Percentiles rank a stretch among this genome's conserved stretches.
phyloP scores from a whole-genome alignment of 2,113 vertebrate genomes.

The Cisticola juncidis region DNA sequence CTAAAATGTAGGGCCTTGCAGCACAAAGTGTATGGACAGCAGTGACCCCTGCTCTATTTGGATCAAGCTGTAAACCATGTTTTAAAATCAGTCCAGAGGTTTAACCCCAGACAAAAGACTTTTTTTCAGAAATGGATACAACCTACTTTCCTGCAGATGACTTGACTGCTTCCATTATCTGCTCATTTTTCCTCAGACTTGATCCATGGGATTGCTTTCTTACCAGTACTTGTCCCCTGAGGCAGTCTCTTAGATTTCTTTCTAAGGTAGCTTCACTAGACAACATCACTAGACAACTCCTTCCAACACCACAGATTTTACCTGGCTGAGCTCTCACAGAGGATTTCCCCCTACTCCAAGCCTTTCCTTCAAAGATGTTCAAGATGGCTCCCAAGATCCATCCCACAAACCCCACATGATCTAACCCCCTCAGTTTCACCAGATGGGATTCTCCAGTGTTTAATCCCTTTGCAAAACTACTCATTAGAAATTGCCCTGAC shows the following conservation, averaged over 20 bases:
- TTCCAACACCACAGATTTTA: neutral
- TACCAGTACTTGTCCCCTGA: neutral
- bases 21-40: neutral
- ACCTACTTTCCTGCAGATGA: neutral
- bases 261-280: neutral
- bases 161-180: neutral
- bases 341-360: neutral
- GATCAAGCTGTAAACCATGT: neutral
- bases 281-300: neutral
- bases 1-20: neutral
- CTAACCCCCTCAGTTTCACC: fast-evolving
- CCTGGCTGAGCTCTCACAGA: fast-evolving
- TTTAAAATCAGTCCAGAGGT: neutral
- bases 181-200: neutral
- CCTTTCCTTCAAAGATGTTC: neutral
- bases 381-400: neutral
- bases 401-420: neutral
- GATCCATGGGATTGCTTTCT: neutral
- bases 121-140: neutral
- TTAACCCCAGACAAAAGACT: neutral
- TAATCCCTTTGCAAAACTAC: neutral
- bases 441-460: neutral
- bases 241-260: neutral
- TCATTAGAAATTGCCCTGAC: neutral
- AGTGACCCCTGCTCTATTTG: neutral